Evolutionary conservation across 2,113 vertebrate genomes (phyloP).

Genomic region (Labrus mixtus): DNA sequence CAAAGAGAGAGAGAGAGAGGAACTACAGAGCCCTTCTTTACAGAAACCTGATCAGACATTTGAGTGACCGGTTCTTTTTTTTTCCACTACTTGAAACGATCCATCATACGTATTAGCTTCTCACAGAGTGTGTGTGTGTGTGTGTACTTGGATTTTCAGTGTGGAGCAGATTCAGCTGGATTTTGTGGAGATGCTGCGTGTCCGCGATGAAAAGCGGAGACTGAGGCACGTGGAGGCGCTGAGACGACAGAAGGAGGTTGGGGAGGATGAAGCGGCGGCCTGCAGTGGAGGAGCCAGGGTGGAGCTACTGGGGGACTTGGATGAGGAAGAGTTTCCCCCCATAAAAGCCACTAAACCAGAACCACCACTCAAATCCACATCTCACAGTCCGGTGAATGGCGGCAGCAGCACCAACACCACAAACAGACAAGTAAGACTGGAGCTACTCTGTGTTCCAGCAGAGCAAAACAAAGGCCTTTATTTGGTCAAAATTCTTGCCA

Average conservation of each 20-base stretch:
- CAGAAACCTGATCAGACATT: conserved; percentile 52
- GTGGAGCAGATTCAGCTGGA: conserved; percentile 75
- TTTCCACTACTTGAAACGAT: not conserved
- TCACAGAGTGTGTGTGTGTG: not conserved
- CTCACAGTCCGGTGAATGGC: not conserved
- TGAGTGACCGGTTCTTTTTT: not conserved
- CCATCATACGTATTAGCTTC: conserved; percentile 12
- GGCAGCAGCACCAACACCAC: not conserved
- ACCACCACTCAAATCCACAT: conserved; percentile 2
- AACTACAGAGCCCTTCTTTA: conserved; percentile 41
- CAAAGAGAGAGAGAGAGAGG: conserved; percentile 54
- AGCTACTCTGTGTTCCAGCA: not conserved
- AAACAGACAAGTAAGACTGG: conserved; percentile 51
- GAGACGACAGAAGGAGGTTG: conserved; percentile 71
- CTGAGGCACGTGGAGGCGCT: conserved; percentile 77
- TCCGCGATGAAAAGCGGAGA: conserved; percentile 78
- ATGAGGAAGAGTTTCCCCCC: conserved; percentile 35
- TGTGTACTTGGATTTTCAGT: conserved; percentile 38
- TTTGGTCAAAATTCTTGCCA: not conserved
- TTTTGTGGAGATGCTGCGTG: conserved; percentile 78
- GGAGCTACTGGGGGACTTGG: conserved; percentile 65
- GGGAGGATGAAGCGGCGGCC: conserved; percentile 37
- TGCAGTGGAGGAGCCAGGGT: conserved; percentile 19
- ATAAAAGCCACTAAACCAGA: conserved; percentile 16
- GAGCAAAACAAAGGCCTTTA: not conserved